Evolutionary conservation across 2,888 invertebrate species (phyloP), one percentile per base, ranked within the genome.

Genomic region (Drosophila paranaensis): DNA sequence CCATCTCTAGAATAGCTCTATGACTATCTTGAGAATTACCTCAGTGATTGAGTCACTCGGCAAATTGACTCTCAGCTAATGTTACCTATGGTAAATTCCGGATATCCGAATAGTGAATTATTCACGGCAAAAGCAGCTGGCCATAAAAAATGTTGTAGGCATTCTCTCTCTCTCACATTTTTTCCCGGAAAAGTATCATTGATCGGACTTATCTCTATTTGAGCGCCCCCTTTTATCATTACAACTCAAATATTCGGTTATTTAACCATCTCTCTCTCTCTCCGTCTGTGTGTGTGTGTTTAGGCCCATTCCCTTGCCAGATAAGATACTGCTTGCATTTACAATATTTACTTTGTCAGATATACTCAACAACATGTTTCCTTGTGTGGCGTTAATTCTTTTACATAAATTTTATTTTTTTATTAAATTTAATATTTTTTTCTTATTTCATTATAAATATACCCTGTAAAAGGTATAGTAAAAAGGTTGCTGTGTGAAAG

Each of bases 331-430:
- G 33, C 42, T 35, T 58, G 42, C 27, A 48, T 53, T 33, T 33
- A 14, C 5, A 20, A 51, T 72, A 60, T 74, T 74, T 65, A 33
- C 56, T 35, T 30, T 10, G 42, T 42, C 43, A 46, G 43, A 60
- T 77, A 58, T 58, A 11, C 10, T 10, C 39, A 57, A 62, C 46
- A 77, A 55, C 30, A 55, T 46, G 51, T 60, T 77, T 53, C 56
- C 27, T 72, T 72, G 58, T 72, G 10, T 42, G 25, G 16, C 35
- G 50, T 27, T 25, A 50, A 45, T 42, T 56, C 30, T 57, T 13
- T 30, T 25, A 43, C 25, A 20, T 43, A 16, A 43, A 16, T 75
- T 27, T 48, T 48, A 13, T 62, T 48, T 48, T 35, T 16, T 74
- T 57, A 20, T 16, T 43, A 50, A 39, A 35, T 27, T 14, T 35